Evolutionary conservation across 2,797 vertebrate species (phyloP).

Genomic region (Craterocephalus amniculus): DNA sequence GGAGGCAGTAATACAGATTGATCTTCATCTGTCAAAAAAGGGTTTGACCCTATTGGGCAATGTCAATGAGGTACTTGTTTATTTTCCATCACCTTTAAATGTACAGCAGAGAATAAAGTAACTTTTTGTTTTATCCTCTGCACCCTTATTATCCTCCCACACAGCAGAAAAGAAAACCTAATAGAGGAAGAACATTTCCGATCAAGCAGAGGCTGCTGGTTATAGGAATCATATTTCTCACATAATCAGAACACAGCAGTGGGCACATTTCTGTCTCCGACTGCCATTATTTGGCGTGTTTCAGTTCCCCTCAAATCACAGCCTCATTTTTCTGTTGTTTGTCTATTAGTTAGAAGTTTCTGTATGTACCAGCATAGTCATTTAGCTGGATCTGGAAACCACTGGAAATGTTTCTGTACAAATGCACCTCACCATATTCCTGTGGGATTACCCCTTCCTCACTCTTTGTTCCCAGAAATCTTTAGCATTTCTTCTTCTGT

Average conservation of each 20-base stretch:
- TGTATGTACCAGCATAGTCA: constrained; percentile 15
- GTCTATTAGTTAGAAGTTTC: constrained; percentile 19
- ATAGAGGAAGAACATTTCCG: constrained; percentile 11
- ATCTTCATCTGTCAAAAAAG: neutral
- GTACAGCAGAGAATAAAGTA: neutral
- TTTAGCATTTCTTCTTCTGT: constrained; percentile 38
- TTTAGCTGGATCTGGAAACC: constrained; percentile 42
- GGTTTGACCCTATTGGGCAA: neutral
- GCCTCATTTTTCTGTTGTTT: constrained; percentile 53
- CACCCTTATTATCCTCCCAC: neutral
- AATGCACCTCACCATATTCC: constrained; percentile 30
- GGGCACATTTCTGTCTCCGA: constrained; percentile 26
- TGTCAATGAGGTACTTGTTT: neutral
- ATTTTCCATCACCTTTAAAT: neutral
- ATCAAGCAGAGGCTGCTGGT: constrained; percentile 16
- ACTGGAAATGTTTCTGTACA: constrained; percentile 52
- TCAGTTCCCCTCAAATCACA: constrained; percentile 47
- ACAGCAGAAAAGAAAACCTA: constrained; percentile 5
- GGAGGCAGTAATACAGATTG: neutral
- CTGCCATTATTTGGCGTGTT: constrained; percentile 41
- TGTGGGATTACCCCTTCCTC: constrained; percentile 37
- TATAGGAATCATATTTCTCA: constrained; percentile 35
- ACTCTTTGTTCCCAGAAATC: constrained; percentile 66
- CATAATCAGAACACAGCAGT: constrained; percentile 33
- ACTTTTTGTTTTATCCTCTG: neutral